Percentiles rank a stretch among this genome's conserved stretches.
Conservation (phyloP, 2,113 vertebrate species). For the Glaucomys volans region DNA sequence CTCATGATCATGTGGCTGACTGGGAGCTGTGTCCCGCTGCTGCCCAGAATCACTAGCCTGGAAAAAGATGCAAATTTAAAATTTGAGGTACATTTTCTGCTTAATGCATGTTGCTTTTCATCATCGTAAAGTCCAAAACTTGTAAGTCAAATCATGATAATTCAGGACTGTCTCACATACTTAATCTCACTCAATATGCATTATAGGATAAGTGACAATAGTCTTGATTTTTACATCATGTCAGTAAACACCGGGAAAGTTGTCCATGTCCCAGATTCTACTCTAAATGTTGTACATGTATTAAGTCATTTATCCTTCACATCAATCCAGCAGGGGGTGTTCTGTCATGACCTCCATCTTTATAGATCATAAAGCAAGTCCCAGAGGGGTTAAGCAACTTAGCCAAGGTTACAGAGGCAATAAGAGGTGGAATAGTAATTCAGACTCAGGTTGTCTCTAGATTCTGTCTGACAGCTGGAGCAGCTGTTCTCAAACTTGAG, state of each 20-base stretch:
- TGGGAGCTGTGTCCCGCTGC: no score
- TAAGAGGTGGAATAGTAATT: not conserved
- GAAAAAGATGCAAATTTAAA: not conserved
- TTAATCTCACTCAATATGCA: not conserved
- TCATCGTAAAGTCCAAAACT: not conserved
- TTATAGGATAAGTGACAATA: not conserved
- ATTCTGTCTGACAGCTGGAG: not conserved
- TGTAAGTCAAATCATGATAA: no score
- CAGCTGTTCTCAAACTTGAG: not conserved
- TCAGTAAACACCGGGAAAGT: not conserved
- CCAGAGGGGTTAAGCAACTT: not conserved
- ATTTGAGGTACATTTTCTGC: not conserved
- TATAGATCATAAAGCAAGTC: not conserved
- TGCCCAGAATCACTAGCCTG: not conserved
- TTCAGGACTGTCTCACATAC: not conserved
- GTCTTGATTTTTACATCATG: not conserved
- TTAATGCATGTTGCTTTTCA: not conserved
- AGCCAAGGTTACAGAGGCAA: not conserved
- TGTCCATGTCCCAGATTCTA: not conserved
- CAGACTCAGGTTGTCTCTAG: not conserved
- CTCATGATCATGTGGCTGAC: not conserved
- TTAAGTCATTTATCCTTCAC: not conserved
- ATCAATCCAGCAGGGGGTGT: rapidly evolving
- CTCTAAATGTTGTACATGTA: not conserved
- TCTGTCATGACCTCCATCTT: not conserved